phyloP scores from a whole-genome alignment of 2,888 invertebrate species.

The Cosmia pyralina region DNA sequence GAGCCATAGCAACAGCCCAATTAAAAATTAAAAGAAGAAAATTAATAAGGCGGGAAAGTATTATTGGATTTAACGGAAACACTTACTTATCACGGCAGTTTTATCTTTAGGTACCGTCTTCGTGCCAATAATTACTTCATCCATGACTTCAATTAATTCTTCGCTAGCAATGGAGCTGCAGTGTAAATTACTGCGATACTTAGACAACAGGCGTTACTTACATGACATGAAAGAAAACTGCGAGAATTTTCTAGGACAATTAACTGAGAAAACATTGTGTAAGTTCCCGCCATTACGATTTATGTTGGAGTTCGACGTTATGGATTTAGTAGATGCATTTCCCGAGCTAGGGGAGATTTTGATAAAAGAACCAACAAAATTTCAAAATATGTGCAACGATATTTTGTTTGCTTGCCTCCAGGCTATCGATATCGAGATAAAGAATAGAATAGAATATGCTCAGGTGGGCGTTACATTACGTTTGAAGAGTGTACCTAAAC shows the following conservation, averaged over 20 bases:
- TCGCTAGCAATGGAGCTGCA: slow-evolving; percentile 73
- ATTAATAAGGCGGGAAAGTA: slow-evolving; percentile 41
- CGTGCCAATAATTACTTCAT: slow-evolving; percentile 32
- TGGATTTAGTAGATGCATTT: slow-evolving; percentile 77
- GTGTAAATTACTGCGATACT: slow-evolving; percentile 80
- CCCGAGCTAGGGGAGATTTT: slow-evolving; percentile 77
- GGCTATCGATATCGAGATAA: slow-evolving; percentile 68
- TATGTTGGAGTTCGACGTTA: slow-evolving; percentile 79
- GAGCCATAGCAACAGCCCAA: slow-evolving; percentile 26
- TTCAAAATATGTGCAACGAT: slow-evolving; percentile 76
- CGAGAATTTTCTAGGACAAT: slow-evolving; percentile 72
- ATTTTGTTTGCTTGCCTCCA: slow-evolving; percentile 80
- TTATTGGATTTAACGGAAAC: slow-evolving; percentile 24
- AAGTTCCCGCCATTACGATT: slow-evolving; percentile 83
- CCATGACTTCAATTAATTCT: slow-evolving; percentile 16
- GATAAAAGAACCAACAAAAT: slow-evolving; percentile 80
- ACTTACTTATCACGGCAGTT: slow-evolving; percentile 8
- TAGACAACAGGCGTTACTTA: slow-evolving; percentile 79
- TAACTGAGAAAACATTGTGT: slow-evolving; percentile 71
- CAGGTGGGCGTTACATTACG: slow-evolving; percentile 79
- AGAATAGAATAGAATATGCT: slow-evolving; percentile 67
- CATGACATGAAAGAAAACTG: slow-evolving; percentile 76
- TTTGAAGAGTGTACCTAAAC: slow-evolving; percentile 75
- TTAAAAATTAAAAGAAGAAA: slow-evolving; percentile 32
- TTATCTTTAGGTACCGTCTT: slow-evolving; percentile 14